Evolutionary conservation across 1,140 invertebrate species (phyloP).

Genomic region (Drosophila repleta): DNA sequence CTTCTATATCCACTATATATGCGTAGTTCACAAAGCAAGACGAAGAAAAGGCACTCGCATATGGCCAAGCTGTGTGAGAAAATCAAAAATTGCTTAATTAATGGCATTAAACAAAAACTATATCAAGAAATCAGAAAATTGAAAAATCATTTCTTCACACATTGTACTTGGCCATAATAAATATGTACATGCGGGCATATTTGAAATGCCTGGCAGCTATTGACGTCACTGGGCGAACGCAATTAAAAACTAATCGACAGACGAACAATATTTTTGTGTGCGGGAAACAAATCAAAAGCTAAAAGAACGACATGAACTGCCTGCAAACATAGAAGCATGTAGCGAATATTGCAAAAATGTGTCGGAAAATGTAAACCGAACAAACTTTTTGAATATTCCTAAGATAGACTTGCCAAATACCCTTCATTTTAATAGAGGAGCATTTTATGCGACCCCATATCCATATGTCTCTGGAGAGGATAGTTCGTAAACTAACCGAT

Average conservation of each 20-base stretch:
- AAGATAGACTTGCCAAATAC: not conserved
- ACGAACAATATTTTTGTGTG: slow-evolving; percentile 36
- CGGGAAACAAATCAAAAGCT: slow-evolving; percentile 44
- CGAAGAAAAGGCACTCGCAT: slow-evolving; percentile 11
- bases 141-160: slow-evolving; percentile 69
- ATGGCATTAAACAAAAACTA: slow-evolving; percentile 79
- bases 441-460: no score
- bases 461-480: no score
- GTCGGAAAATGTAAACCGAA: slow-evolving; percentile 18
- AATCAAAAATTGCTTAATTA: slow-evolving; percentile 65
- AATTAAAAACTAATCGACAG: slow-evolving; percentile 79
- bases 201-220: slow-evolving; percentile 38
- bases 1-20: not conserved
- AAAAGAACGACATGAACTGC: slow-evolving; percentile 41
- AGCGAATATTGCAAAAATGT: slow-evolving; percentile 2
- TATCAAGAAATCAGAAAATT: slow-evolving; percentile 69
- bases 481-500: no score
- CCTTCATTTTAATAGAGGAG: not conserved
- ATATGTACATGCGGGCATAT: slow-evolving; percentile 14
- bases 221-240: slow-evolving; percentile 62
- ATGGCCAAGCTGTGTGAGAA: slow-evolving; percentile 6
- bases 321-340: slow-evolving; percentile 2
- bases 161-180: slow-evolving; percentile 20
- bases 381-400: not conserved
- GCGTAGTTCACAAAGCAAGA: not conserved